Conservation (phyloP, 30 jellyfish, hydroid and myxozoan species). For the Turritopsis dohrnii region DNA sequence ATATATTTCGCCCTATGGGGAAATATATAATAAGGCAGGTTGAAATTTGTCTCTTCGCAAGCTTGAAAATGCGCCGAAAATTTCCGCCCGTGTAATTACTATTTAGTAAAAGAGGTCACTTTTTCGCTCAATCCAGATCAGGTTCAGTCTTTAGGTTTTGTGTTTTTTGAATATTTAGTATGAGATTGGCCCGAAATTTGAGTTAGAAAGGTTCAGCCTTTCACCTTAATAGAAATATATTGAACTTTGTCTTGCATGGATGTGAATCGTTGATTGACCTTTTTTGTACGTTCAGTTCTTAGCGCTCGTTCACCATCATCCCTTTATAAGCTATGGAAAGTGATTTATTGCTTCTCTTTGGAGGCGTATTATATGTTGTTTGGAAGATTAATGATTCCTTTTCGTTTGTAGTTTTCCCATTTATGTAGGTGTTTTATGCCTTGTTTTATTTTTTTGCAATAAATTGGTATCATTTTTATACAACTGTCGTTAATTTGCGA, state of each 20-base stretch:
- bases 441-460: not conserved
- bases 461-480: not conserved
- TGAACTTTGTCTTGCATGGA: not conserved
- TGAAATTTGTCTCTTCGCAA: not conserved
- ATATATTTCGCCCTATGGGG: too few relatives aligned
- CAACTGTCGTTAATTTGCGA: not conserved
- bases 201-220: not conserved
- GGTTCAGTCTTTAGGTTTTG: not conserved
- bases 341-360: not conserved
- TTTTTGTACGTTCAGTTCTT: not conserved
- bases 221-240: not conserved
- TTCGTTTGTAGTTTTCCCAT: not conserved
- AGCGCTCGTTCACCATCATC: not conserved
- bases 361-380: not conserved
- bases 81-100: not conserved
- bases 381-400: not conserved
- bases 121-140: not conserved
- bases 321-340: not conserved
- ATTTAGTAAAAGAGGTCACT: not conserved
- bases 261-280: not conserved
- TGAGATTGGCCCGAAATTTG: not conserved
- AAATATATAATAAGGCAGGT: too few relatives aligned
- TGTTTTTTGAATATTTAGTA: not conserved
- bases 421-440: not conserved
- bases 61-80: not conserved